phyloP scores from a whole-genome alignment of 2,888 invertebrate genomes.

The Sarcophaga caerulescens region DNA sequence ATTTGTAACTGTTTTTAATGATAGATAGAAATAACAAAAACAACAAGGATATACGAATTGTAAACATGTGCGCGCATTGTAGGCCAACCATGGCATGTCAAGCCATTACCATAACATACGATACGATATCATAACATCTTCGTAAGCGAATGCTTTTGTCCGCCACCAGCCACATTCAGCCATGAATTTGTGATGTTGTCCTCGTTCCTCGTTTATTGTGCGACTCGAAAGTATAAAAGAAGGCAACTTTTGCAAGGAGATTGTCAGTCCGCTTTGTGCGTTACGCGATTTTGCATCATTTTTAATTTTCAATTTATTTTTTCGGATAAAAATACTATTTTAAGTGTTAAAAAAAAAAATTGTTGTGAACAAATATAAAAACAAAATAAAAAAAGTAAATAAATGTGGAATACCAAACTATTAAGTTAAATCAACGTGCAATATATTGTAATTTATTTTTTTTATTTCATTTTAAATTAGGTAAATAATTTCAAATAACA shows the following conservation, averaged over 20 bases:
- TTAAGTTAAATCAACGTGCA: too few species aligned
- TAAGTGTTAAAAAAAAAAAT: constrained; percentile 45
- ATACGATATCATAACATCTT: constrained; percentile 11
- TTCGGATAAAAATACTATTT: constrained; percentile 6
- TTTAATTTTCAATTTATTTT: constrained; percentile 58
- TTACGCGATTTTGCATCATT: constrained; percentile 64
- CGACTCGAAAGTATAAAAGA: constrained; percentile 61
- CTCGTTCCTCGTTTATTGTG: neutral
- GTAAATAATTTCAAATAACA: too few species aligned
- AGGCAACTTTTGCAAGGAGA: constrained; percentile 22
- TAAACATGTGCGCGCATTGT: constrained; percentile 63
- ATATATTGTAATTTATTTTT: neutral
- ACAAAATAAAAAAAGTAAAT: neutral
- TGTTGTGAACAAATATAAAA: neutral
- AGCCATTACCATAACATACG: neutral
- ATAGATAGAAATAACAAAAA: constrained; percentile 48
- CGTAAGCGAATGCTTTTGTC: neutral
- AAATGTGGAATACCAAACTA: too few species aligned
- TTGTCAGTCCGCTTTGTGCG: constrained; percentile 65
- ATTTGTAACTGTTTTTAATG: constrained; percentile 65
- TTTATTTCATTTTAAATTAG: constrained; percentile 4
- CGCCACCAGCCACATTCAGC: constrained; percentile 12
- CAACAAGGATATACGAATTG: constrained; percentile 42
- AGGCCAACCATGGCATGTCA: constrained; percentile 30
- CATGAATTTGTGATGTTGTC: constrained; percentile 15